Percentiles rank a stretch among this genome's conserved stretches.
phyloP scores from a whole-genome alignment of 2,888 invertebrate species.

The Prosapia bicincta region DNA sequence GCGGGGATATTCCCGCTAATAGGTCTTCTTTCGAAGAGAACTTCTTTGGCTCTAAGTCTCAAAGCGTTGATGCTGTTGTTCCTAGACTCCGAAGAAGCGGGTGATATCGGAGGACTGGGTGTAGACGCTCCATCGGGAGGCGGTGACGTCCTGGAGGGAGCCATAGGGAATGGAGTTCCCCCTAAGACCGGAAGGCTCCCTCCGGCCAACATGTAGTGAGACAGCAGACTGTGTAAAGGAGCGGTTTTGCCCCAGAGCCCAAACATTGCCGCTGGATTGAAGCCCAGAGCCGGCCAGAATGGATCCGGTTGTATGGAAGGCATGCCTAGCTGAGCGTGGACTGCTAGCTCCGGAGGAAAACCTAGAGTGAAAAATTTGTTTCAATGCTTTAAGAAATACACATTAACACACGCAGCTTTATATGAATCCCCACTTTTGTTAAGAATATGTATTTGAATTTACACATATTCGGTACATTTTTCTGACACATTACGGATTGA shows the following conservation, averaged over 20 bases:
- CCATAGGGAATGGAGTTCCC: constrained; percentile 44
- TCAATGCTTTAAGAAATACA: no score
- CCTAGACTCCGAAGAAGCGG: constrained; percentile 42
- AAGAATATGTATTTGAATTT: no score
- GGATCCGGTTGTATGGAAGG: constrained; percentile 52
- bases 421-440: no score
- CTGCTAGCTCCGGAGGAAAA: constrained; percentile 34
- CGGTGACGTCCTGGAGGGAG: constrained; percentile 41
- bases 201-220: constrained; percentile 60
- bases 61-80: constrained; percentile 39
- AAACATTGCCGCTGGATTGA: constrained; percentile 41
- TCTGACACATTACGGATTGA: no score
- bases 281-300: constrained; percentile 49
- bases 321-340: constrained; percentile 39
- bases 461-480: no score
- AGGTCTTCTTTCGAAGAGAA: constrained; percentile 41
- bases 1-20: background rate
- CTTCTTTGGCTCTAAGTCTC: constrained; percentile 51
- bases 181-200: constrained; percentile 49
- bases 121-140: constrained; percentile 40
- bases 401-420: no score
- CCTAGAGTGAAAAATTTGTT: constrained; percentile 27
- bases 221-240: constrained; percentile 63
- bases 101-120: constrained; percentile 44
- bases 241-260: constrained; percentile 50